A percentile compares a stretch with the other conserved stretches of the same genome.
Evolutionary conservation across 2,888 invertebrate species (phyloP).

Genomic region (Phania funesta): DNA sequence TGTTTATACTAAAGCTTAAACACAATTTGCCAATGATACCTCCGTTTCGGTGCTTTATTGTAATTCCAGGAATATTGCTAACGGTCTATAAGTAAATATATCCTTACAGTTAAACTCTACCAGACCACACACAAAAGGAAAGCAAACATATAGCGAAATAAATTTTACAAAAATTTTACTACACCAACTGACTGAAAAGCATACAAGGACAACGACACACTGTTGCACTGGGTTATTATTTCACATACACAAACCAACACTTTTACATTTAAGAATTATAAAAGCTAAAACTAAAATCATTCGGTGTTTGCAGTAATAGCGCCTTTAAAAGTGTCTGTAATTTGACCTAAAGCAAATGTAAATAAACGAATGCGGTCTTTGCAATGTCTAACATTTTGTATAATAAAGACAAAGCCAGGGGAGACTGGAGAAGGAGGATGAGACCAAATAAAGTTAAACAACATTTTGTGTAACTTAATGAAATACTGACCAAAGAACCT

Average conservation of each 20-base stretch:
- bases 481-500: conserved; percentile 72
- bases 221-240: conserved; percentile 44
- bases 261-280: background rate
- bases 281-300: conserved; percentile 36
- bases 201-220: conserved; percentile 46
- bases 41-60: conserved; percentile 38
- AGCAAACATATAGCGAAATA: conserved; percentile 58
- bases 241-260: conserved; percentile 1
- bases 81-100: conserved; percentile 56
- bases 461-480: conserved; percentile 76
- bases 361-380: conserved; percentile 74
- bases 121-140: conserved; percentile 52
- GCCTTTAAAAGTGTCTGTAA: conserved; percentile 73
- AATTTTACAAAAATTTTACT: conserved; percentile 59
- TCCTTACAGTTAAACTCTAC: conserved; percentile 25
- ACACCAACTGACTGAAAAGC: conserved; percentile 15
- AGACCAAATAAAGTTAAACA: conserved; percentile 63
- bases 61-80: conserved; percentile 42
- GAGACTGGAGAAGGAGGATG: conserved; percentile 14
- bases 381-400: conserved; percentile 46
- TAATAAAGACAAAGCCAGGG: conserved; percentile 28
- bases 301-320: conserved; percentile 54
- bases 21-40: conserved; percentile 63
- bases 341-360: conserved; percentile 80
- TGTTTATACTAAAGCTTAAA: conserved; percentile 64